Evolutionary conservation across 2,888 invertebrate genomes (phyloP).

Genomic region (Panzeria rudis): DNA sequence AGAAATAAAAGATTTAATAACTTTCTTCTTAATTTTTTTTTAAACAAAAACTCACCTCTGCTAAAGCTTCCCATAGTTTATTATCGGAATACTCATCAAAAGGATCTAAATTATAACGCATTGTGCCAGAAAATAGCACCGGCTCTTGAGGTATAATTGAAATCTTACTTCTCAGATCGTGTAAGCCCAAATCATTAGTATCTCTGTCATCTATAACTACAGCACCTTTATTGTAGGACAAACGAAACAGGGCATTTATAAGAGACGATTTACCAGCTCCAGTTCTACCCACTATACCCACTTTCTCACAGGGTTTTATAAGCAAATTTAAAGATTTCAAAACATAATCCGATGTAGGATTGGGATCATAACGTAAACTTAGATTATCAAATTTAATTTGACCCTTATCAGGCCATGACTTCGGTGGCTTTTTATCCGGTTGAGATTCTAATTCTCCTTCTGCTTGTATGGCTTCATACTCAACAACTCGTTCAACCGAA

Average conservation of each 20-base stretch:
- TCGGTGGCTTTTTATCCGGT: constrained; percentile 86
- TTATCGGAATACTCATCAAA: constrained; percentile 91
- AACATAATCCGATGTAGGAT: constrained; percentile 87
- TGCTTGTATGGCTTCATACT: constrained; percentile 85
- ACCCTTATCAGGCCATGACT: constrained; percentile 90
- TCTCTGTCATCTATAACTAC: constrained; percentile 92
- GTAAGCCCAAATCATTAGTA: constrained; percentile 88
- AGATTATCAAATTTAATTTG: constrained; percentile 88
- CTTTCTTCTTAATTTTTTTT: background rate
- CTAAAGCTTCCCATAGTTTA: constrained; percentile 92
- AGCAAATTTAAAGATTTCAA: constrained; percentile 88
- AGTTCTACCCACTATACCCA: constrained; percentile 89
- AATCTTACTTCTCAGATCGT: constrained; percentile 89
- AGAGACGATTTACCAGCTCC: constrained; percentile 90
- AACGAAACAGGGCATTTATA: constrained; percentile 89
- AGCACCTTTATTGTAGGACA: constrained; percentile 90
- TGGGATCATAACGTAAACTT: constrained; percentile 88
- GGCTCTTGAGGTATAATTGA: constrained; percentile 95
- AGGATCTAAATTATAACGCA: constrained; percentile 95
- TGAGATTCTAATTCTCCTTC: constrained; percentile 87
- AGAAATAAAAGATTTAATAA: too few species aligned
- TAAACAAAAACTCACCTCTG: constrained; percentile 85
- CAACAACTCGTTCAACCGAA: constrained; percentile 91
- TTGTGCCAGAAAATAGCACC: constrained; percentile 92
- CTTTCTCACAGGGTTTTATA: constrained; percentile 87